Percentiles rank a stretch among this genome's conserved stretches.
Conservation (phyloP, 2,888 invertebrate species). For the Patella depressa region DNA sequence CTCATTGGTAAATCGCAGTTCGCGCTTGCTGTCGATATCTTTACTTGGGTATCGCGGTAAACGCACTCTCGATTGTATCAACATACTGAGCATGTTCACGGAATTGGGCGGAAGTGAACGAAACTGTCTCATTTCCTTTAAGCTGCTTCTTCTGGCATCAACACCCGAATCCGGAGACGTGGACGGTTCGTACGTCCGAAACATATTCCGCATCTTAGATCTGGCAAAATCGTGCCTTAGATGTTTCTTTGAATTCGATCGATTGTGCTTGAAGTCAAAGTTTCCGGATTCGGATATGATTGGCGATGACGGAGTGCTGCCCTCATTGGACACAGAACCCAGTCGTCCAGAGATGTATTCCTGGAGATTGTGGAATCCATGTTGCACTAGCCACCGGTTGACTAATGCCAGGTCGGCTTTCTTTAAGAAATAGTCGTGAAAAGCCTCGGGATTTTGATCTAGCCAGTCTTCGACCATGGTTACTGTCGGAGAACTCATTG, state of each 20-base stretch:
- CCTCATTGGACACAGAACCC: slow-evolving; percentile 44
- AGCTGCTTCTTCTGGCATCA: slow-evolving; percentile 71
- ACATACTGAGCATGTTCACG: slow-evolving; percentile 73
- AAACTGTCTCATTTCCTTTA: slow-evolving; percentile 75
- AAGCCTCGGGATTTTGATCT: slow-evolving; percentile 72
- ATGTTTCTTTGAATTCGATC: slow-evolving; percentile 73
- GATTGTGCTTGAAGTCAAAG: slow-evolving; percentile 53
- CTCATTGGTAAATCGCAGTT: slow-evolving; percentile 69
- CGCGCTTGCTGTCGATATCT: slow-evolving; percentile 72
- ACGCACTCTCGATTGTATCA: slow-evolving; percentile 74
- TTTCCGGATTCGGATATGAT: slow-evolving; percentile 50
- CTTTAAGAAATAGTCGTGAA: slow-evolving; percentile 73
- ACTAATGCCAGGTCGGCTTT: slow-evolving; percentile 73
- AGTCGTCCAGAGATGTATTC: slow-evolving; percentile 57
- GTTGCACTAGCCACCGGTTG: slow-evolving; percentile 73
- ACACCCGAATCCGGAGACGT: slow-evolving; percentile 49
- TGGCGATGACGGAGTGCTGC: slow-evolving; percentile 53
- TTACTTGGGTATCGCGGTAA: slow-evolving; percentile 73
- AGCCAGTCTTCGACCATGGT: slow-evolving; percentile 73
- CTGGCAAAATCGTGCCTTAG: slow-evolving; percentile 74
- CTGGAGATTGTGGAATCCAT: slow-evolving; percentile 71
- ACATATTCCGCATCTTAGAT: slow-evolving; percentile 73
- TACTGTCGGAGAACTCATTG: slow-evolving; percentile 40
- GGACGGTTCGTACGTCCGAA: slow-evolving; percentile 70
- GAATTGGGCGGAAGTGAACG: slow-evolving; percentile 74